Evolutionary conservation across 2,888 invertebrate genomes (phyloP), one percentile per base, ranked within the genome.

Genomic region (Machimus rusticus): DNA sequence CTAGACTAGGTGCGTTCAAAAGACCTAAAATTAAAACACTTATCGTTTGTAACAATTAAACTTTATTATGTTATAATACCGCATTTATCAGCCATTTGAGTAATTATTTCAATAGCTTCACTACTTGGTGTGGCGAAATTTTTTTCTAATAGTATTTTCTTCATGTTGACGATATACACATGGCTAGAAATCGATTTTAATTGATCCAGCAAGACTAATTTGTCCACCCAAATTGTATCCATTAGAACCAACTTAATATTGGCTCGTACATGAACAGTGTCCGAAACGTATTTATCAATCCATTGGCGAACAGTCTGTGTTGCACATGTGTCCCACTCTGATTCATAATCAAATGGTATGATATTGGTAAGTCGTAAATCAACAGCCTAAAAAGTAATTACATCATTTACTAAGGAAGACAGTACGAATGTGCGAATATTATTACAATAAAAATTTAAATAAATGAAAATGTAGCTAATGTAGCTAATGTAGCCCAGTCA

Each of bases 281-380:
- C 88, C 16, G 90, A 90, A n/a, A 90, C 86, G n/a, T 90, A 90
- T 34, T 90, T 89, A 1, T 89, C 46, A 19, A 93, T 90, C 93
- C 93, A 93, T 9, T 92, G 90, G 57, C 91, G 89, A 28, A 93
- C 92, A 28, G 90, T 91, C 5, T 90, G 90, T n/a, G 90, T 92
- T 1, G 93, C 93, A 88, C 91, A 91, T 4, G 90, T 89, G 87
- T 94, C 94, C 95, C 95, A 95, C 19, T 91, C 91, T 46, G 91
- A 91, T 90, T 95, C 95, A 46, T 93, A 91, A 89, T 95, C 95
- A 87, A 92, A 92, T 0, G 95, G 95, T 55, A 92, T 91, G 19
- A 95, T 90, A 84, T 93, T 92, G 87, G 93, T 92, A 76, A 95
- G 89, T 89, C 93, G 94, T 78, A 95, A 91, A 89, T 95, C 94